phyloP scores from a whole-genome alignment of 2,797 vertebrate species.

The Jordanella pulchra region DNA sequence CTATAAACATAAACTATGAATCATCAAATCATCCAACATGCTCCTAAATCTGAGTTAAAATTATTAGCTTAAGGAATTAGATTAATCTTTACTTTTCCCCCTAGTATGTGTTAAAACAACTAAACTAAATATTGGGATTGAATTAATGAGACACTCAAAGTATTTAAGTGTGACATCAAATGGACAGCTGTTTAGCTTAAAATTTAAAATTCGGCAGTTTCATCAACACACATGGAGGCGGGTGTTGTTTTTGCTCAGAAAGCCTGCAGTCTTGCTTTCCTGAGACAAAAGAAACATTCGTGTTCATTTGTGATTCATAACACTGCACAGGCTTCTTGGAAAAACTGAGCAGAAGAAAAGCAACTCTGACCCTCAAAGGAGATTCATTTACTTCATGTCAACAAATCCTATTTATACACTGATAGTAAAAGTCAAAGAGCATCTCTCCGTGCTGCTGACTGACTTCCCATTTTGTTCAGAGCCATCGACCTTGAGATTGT shows the following conservation, averaged over 20 bases:
- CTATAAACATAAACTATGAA: background rate
- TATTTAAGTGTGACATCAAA: background rate
- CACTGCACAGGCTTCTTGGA: background rate
- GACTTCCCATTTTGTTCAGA: background rate
- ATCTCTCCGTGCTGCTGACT: background rate
- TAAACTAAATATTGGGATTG: background rate
- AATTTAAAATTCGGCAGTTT: background rate
- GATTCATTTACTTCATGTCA: background rate
- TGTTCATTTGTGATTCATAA: background rate
- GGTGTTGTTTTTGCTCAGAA: background rate
- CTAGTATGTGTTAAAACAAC: background rate
- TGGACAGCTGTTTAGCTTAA: background rate
- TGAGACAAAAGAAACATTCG: background rate
- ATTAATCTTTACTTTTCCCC: background rate
- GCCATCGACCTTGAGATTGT: background rate
- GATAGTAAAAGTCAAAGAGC: background rate
- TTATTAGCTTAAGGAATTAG: background rate
- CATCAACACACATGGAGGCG: background rate
- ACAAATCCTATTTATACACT: background rate
- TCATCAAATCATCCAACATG: background rate
- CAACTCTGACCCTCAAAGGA: background rate
- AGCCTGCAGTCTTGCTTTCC: background rate
- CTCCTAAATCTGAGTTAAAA: background rate
- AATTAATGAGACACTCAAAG: conserved; percentile 5
- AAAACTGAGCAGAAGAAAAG: background rate